Evolutionary conservation across 2,888 invertebrate species (phyloP), one percentile per base, ranked within the genome.

Genomic region (Lathronympha strigana): DNA sequence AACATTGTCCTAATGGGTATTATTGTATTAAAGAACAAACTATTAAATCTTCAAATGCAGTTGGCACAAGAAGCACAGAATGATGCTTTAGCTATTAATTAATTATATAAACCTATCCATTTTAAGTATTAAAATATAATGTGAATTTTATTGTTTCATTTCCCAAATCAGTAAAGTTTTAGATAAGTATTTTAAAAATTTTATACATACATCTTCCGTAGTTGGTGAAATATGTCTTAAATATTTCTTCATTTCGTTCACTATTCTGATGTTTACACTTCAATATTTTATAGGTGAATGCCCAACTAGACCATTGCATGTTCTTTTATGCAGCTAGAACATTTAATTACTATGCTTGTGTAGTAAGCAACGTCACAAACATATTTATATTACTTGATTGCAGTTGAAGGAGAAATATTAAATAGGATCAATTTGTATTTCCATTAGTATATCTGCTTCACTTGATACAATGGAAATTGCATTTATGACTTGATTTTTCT

Each of bases 1-100:
- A 99, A 97, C 81, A 99, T 99, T 76, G 98, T 99, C 0, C 94
- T 97, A 73, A 98, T 98, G 95, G 99, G 98, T 0, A 96, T 99
- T 28, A 95, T 96, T 36, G 96, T 97, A 63, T 92, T 99, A 43
- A 99, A 98, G 88, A 98, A 97, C 81, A 99, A 99, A 90, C 92
- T 99, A 25, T 96, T 97, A 33, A 98, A 99, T 91, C 93, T 99
- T 43, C 98, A 99, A 87, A 98, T 97, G 4, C 97, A 98, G 77
- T 90, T 98, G 5, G 97, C 96, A 73, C 97, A 97, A 76, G 97
- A 97, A 91, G 94, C 95, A 19, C 96, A 96, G 83, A 95, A 94
- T 82, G 97, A 97, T 92, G 97, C 96, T 5, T 89, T 97, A 68
- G 95, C 96, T 72, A 95, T 95, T 82, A 92, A 92, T 82, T 92